A percentile compares a stretch with the other conserved stretches of the same genome.
These are phyloP conservation scores for Vollenhovia emeryi DNA, from an alignment of 1,140 invertebrate species.

Conservation along the genomic window DNA sequence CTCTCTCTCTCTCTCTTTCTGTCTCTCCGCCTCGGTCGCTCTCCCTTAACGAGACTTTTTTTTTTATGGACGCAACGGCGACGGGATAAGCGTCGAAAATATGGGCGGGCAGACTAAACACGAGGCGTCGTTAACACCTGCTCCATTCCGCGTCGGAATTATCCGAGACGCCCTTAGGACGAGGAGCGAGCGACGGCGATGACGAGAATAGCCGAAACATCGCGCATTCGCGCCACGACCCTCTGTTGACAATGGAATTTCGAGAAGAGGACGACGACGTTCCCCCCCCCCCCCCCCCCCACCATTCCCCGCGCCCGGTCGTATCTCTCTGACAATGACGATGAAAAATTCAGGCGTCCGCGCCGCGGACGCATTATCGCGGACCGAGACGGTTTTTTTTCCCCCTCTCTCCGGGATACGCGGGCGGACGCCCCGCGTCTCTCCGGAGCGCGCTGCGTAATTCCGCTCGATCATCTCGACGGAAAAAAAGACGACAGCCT, in stretches of 20 bases:
- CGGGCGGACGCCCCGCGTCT: background rate
- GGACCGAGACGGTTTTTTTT: background rate
- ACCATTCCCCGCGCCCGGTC: background rate
- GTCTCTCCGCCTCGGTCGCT: background rate
- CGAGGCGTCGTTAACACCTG: constrained; percentile 81
- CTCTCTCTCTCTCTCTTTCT: background rate
- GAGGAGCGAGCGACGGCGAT: background rate
- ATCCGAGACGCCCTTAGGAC: constrained; percentile 64
- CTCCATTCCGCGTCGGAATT: constrained; percentile 76
- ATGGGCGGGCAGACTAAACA: constrained; percentile 69
- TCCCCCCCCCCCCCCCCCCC: background rate
- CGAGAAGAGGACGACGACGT: background rate
- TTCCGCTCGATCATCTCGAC: background rate
- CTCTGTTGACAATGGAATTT: constrained; percentile 63
- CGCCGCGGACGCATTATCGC: background rate
- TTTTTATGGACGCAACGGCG: constrained; percentile 48
- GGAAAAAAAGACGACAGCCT: no score
- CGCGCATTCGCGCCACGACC: constrained; percentile 27
- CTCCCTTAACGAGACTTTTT: background rate
- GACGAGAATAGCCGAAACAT: constrained; percentile 44
- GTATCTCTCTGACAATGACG: constrained; percentile 23
- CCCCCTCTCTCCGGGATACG: no score
- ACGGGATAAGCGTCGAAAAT: constrained; percentile 75
- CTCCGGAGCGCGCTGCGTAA: background rate
- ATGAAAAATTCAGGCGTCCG: constrained; percentile 43